Evolutionary conservation across 2,797 vertebrate genomes (phyloP), one percentile per base, ranked within the genome.

Genomic region (Syngnathus rostellatus): DNA sequence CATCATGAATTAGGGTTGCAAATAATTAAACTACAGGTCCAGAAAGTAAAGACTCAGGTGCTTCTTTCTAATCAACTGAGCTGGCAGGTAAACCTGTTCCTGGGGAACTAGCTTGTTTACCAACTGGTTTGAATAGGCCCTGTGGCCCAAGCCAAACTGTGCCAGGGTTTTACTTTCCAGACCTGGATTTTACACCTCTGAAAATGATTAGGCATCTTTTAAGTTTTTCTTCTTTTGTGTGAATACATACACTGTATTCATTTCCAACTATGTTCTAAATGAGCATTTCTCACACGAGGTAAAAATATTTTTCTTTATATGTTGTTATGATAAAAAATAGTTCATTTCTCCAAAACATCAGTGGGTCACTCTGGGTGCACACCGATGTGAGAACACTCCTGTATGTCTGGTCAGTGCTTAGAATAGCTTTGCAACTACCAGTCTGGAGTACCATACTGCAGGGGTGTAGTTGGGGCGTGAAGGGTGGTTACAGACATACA

Each of bases 241-340:
- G 73, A 81, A 45, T 77, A 51, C 46, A 70, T 59, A 54, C 59
- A 68, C 69, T 75, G 74, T 71, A 75, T 79, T 77, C 66, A 37
- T 68, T 84, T 68, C 77, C 74, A 75, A 74, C 74, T 68, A 50
- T 70, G 66, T 72, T 71, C 71, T 73, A 25, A 31, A 77, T 73
- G 69, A 39, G 81, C 60, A 90, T 92, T 66, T 92, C 92, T 91
- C 88, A 91, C 85, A 90, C 92, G 92, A 93, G 92, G 92, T 94
- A 94, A 98, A 98, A 98, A 97, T 96, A 98, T 91, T 91, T 94
- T 91, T 94, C 89, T 95, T 92, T 94, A 88, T 88, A 89, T 94
- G 94, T 91, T 93, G 93, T 92, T 93, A 92, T 90, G 93, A 95
- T 95, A 97, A 98, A 98, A 98, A 98, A 97, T 96, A n/a, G 7